Evolutionary conservation across 2,888 invertebrate genomes (phyloP).

Genomic region (Druceiella hillmani): DNA sequence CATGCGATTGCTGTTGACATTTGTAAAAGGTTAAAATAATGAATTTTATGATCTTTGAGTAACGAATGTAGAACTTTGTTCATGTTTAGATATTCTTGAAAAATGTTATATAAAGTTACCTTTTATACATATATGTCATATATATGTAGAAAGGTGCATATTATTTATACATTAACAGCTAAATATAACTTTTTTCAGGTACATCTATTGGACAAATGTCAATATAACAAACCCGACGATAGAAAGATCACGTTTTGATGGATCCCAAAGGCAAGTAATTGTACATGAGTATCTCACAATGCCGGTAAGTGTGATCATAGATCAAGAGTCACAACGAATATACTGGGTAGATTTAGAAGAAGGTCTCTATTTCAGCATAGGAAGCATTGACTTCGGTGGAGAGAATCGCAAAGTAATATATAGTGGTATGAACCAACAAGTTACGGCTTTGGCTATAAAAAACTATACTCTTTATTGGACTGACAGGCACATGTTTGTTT

Average conservation of each 20-base stretch:
- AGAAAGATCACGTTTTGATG: conserved; percentile 69
- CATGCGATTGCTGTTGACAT: conserved; percentile 73
- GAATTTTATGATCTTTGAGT: conserved; percentile 7
- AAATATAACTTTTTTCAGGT: conserved; percentile 52
- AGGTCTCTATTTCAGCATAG: conserved; percentile 65
- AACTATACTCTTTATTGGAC: conserved; percentile 78
- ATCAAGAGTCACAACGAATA: conserved; percentile 60
- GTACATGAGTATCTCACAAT: conserved; percentile 59
- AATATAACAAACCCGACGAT: conserved; percentile 68
- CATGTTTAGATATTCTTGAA: too few relatives aligned
- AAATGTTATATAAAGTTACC: not conserved
- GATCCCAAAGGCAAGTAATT: conserved; percentile 55
- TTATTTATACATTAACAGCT: not conserved
- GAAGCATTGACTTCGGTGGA: conserved; percentile 69
- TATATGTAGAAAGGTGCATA: not conserved
- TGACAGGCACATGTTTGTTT: conserved; percentile 65
- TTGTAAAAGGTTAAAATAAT: conserved; percentile 62
- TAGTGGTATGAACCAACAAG: conserved; percentile 57
- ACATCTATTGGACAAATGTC: conserved; percentile 84
- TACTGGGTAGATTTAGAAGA: conserved; percentile 75
- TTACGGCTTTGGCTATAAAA: conserved; percentile 68
- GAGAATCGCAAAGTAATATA: conserved; percentile 53
- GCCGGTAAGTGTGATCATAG: conserved; percentile 68
- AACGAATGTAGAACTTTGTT: conserved; percentile 4
- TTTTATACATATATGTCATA: not conserved